These are phyloP conservation scores for Antigone vipio DNA, from an alignment of 2,113 vertebrate genomes.

Conservation along the genomic window DNA sequence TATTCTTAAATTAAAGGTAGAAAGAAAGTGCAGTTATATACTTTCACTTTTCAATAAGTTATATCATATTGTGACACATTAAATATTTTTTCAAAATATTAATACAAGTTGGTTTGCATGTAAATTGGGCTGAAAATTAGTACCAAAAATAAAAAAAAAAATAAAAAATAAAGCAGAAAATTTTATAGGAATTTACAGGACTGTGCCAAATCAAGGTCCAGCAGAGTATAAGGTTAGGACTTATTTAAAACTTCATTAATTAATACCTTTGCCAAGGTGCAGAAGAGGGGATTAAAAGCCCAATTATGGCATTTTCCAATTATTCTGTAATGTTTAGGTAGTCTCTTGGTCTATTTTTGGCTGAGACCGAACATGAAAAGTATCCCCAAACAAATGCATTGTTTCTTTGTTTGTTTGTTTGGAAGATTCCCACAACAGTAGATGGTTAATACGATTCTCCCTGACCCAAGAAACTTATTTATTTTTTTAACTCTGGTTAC, in stretches of 20 bases:
- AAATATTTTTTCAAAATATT: neutral
- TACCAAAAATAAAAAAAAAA: neutral
- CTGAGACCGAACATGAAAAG: neutral
- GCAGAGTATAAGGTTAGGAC: neutral
- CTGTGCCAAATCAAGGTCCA: neutral
- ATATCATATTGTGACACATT: fast-evolving
- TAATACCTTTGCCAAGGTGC: neutral
- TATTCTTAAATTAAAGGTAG: neutral
- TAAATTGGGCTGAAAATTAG: neutral
- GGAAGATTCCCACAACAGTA: neutral
- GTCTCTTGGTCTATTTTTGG: neutral
- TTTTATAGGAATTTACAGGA: neutral
- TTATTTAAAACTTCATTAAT: neutral
- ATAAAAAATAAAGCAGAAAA: neutral
- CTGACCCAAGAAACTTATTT: neutral
- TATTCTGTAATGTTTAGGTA: neutral
- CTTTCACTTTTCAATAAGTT: neutral
- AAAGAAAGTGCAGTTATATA: neutral
- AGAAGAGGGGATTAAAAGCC: neutral
- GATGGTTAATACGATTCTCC: neutral
- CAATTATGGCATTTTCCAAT: neutral
- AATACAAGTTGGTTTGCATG: neutral
- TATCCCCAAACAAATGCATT: neutral
- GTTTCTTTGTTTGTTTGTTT: neutral
- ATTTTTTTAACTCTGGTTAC: neutral